These are phyloP conservation scores for Hydrochoerus hydrochaeris DNA, from an alignment of 2,113 vertebrate species.

Conservation along the genomic window DNA sequence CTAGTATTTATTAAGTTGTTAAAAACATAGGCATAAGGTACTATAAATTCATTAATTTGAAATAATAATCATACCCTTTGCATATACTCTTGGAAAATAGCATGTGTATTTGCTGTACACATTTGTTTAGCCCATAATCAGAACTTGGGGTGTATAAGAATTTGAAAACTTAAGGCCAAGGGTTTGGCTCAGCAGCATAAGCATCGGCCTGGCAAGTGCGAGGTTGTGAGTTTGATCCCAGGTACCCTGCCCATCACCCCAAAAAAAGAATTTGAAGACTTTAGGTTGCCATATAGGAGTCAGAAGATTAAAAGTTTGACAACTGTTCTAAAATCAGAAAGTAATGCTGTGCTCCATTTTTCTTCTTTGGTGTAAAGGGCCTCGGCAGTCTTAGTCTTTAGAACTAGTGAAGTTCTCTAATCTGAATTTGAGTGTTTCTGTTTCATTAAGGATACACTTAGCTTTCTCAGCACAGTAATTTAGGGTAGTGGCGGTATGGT, in stretches of 20 bases:
- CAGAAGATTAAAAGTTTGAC: background rate
- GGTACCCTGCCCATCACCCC: too few relatives aligned
- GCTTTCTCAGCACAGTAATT: background rate
- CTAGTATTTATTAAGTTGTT: background rate
- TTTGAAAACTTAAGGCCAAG: too few relatives aligned
- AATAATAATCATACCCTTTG: background rate
- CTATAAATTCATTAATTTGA: conserved; percentile 7
- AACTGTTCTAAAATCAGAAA: background rate
- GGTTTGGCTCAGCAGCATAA: too few relatives aligned
- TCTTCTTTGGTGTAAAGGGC: conserved; percentile 35
- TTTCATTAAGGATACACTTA: conserved; percentile 26
- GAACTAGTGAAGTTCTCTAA: conserved; percentile 34
- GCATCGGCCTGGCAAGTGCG: too few relatives aligned
- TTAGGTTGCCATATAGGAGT: background rate
- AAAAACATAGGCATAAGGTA: conserved; percentile 31
- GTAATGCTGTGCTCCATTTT: background rate
- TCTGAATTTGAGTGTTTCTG: background rate
- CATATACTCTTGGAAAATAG: conserved; percentile 42
- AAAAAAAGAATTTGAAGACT: background rate
- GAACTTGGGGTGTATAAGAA: background rate
- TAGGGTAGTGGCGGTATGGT: background rate
- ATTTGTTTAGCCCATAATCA: background rate
- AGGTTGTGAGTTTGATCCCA: too few relatives aligned
- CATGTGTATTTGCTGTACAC: background rate
- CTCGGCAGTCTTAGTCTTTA: conserved; percentile 21